phyloP scores from a whole-genome alignment of 2,113 vertebrate species.

The Boulengeromyrus knoepffleri region DNA sequence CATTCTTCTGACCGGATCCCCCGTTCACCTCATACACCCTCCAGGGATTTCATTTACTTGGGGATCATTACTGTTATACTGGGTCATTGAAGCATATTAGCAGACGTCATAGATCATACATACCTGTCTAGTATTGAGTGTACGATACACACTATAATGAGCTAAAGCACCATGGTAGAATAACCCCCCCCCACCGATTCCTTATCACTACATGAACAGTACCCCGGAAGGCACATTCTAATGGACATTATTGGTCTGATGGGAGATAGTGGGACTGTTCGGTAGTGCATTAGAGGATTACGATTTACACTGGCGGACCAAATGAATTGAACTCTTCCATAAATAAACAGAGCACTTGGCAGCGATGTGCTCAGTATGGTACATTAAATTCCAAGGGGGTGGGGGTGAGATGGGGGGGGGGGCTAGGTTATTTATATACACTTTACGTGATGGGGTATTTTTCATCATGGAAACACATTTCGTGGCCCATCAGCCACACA shows the following conservation, averaged over 20 bases:
- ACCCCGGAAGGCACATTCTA: neutral
- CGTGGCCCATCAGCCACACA: neutral
- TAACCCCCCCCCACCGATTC: no score
- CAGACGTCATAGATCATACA: neutral
- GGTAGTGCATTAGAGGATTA: constrained; percentile 8
- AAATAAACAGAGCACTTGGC: constrained; percentile 11
- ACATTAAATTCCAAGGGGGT: constrained; percentile 15
- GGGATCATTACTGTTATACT: neutral
- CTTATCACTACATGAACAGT: neutral
- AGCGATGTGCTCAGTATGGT: neutral
- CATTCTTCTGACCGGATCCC: neutral
- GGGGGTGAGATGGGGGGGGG: neutral
- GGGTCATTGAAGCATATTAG: neutral
- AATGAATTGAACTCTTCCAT: constrained; percentile 13
- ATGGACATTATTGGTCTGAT: neutral
- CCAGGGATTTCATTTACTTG: neutral
- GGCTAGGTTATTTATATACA: neutral
- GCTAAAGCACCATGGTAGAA: neutral
- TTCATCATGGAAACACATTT: neutral
- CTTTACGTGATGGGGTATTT: constrained; percentile 9
- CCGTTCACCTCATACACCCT: neutral
- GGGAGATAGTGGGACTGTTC: neutral
- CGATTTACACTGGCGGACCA: constrained; percentile 10
- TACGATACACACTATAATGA: neutral
- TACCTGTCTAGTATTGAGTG: neutral